Base-by-base conservation (phyloP, 2,113 vertebrate genomes). In the Tricholaema leucomelas region DNA sequence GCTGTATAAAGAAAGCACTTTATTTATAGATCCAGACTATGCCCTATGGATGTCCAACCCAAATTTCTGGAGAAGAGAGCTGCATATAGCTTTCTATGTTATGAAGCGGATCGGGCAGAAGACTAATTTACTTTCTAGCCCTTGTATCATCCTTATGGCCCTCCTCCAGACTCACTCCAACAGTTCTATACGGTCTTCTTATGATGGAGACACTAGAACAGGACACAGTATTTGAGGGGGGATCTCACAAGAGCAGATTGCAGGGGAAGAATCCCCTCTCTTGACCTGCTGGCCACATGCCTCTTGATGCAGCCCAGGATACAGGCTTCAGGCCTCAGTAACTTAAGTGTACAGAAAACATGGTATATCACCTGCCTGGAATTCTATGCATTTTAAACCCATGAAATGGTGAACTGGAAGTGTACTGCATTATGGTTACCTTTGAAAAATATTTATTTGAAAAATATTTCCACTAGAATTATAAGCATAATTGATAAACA, bases 81-180 rank as follows among this genome's bases (percentile, higher is more conserved):
- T 94, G 91, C 64, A 44, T 50, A 85, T 27, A 96, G 40, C 46
- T 75, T 70, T 31, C 73, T 81, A 55, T 42, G 50, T 50, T 84
- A 63, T 28, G 65, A 85, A 91, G 58, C 69, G 77, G 83, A 76
- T 50, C 50, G 86, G 88, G 77, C 83, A 93, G 30, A 90, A 85
- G 78, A 60, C 61, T 85, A 17, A 82, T 61, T 67, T 70, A 36
- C 74, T 75, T 91, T 70, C 44, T 19, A 46, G 44, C 18, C 44
- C 44, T 46, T 46, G 18, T 13, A 46, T 20, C 19, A 20, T 19
- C 44, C 44, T 46, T 46, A 20, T 46, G 44, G 18, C 44, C 44
- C 44, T 46, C 18, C 44, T 46, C 44, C 20, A 19, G 44, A 46
- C 44, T 46, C 44, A 46, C 18, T 46, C 44, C 44, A 46, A 46